Conservation (phyloP, 2,888 invertebrate species). For the Helicoverpa assulta region DNA sequence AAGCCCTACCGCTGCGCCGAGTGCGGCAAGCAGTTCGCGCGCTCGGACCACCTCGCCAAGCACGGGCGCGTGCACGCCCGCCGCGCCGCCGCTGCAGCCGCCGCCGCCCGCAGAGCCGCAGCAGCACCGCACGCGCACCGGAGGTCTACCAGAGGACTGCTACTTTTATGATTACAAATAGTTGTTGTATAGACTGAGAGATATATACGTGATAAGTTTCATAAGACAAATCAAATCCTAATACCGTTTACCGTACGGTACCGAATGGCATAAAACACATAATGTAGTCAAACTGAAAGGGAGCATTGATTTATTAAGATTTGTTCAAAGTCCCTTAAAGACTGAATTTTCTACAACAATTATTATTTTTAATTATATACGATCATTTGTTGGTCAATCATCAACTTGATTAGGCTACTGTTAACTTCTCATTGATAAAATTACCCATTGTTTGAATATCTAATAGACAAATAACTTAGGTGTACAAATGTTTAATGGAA, state of each 20-base stretch:
- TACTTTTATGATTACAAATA: conserved; percentile 72
- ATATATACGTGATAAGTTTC: conserved; percentile 11
- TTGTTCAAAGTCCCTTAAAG: conserved; percentile 11
- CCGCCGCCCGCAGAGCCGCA: conserved; percentile 66
- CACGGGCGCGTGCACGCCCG: conserved; percentile 96
- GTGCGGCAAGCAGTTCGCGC: conserved; percentile 97
- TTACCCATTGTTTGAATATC: neutral
- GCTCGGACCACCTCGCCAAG: conserved; percentile 98
- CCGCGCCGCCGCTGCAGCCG: conserved; percentile 83
- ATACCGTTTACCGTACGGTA: neutral
- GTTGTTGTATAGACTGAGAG: conserved; percentile 14
- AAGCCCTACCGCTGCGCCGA: conserved; percentile 97
- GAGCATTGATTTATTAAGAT: neutral
- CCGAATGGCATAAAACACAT: neutral
- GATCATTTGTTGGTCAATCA: neutral
- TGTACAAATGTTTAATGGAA: too few relatives aligned
- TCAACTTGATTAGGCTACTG: neutral
- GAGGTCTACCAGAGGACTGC: conserved; percentile 68
- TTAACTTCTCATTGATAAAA: neutral
- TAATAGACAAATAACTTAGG: neutral
- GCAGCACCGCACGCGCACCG: conserved; percentile 60
- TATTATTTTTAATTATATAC: neutral
- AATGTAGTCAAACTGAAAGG: neutral
- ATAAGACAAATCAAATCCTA: conserved; percentile 3
- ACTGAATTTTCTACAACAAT: conserved; percentile 15